phyloP scores from a whole-genome alignment of 2,888 invertebrate genomes.

The Tetragnatha montana region DNA sequence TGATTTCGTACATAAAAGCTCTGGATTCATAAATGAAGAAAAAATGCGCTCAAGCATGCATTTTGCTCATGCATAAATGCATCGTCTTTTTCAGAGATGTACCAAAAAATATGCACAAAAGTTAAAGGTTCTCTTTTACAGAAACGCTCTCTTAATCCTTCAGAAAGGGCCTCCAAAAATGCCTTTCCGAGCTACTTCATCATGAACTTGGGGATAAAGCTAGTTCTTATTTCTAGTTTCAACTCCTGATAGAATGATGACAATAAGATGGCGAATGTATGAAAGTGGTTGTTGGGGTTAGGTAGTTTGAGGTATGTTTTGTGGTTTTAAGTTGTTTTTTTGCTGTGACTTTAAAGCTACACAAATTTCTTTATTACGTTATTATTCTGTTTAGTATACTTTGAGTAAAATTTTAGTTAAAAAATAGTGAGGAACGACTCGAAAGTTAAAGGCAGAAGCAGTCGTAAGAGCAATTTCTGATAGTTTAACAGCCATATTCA shows the following conservation, averaged over 20 bases:
- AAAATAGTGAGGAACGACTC: too few relatives aligned
- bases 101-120: neutral
- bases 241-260: neutral
- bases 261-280: neutral
- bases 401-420: too few relatives aligned
- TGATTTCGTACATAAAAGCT: constrained; percentile 21
- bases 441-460: too few relatives aligned
- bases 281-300: neutral
- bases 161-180: neutral
- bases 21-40: constrained; percentile 27
- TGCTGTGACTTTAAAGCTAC: too few relatives aligned
- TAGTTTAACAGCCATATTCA: too few relatives aligned
- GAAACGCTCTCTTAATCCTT: neutral
- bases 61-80: constrained; percentile 30
- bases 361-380: too few relatives aligned
- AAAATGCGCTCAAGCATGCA: neutral
- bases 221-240: neutral
- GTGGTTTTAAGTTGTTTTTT: too few relatives aligned
- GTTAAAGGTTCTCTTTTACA: neutral
- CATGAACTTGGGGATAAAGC: neutral
- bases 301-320: too few relatives aligned
- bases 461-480: too few relatives aligned
- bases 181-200: neutral
- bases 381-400: too few relatives aligned
- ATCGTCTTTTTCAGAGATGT: constrained; percentile 1